phyloP scores from a whole-genome alignment of 2,888 invertebrate species.

The Epinotia bilunana region DNA sequence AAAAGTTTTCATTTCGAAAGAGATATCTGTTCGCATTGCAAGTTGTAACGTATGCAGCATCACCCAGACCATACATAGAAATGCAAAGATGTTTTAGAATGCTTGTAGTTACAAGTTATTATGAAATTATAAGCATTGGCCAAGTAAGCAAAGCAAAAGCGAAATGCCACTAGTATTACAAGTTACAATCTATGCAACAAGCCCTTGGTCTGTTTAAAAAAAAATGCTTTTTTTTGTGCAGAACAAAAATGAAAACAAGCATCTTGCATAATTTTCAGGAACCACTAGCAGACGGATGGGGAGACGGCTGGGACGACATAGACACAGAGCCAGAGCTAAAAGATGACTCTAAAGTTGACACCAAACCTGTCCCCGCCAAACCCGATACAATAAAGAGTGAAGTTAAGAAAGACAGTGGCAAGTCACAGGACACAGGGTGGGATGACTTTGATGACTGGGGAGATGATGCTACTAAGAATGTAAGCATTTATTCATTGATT shows the following conservation, averaged over 20 bases:
- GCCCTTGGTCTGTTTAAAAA: too few species aligned
- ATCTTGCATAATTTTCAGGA: constrained; percentile 32
- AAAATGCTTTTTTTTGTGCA: too few species aligned
- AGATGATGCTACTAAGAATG: constrained; percentile 48
- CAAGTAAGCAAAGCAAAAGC: too few species aligned
- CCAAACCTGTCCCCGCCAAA: constrained; percentile 33
- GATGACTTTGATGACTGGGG: constrained; percentile 82
- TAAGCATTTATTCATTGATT: background rate
- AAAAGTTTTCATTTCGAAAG: too few species aligned
- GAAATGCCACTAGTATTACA: too few species aligned
- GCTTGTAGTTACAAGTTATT: too few species aligned
- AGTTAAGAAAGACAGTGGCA: constrained; percentile 50
- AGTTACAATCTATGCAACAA: too few species aligned
- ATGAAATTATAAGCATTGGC: too few species aligned
- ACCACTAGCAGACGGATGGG: constrained; percentile 72
- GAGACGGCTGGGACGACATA: constrained; percentile 82
- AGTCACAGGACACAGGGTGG: constrained; percentile 78
- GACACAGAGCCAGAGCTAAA: constrained; percentile 54
- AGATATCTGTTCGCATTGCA: too few species aligned
- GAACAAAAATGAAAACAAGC: background rate
- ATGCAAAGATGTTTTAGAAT: too few species aligned
- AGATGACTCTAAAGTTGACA: constrained; percentile 29
- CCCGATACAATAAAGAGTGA: constrained; percentile 15
- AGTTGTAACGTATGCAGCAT: too few species aligned
- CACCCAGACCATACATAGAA: too few species aligned